These are phyloP conservation scores for Nothocercus nigrocapillus DNA, from an alignment of 2,113 vertebrate species.

Conservation along the genomic window DNA sequence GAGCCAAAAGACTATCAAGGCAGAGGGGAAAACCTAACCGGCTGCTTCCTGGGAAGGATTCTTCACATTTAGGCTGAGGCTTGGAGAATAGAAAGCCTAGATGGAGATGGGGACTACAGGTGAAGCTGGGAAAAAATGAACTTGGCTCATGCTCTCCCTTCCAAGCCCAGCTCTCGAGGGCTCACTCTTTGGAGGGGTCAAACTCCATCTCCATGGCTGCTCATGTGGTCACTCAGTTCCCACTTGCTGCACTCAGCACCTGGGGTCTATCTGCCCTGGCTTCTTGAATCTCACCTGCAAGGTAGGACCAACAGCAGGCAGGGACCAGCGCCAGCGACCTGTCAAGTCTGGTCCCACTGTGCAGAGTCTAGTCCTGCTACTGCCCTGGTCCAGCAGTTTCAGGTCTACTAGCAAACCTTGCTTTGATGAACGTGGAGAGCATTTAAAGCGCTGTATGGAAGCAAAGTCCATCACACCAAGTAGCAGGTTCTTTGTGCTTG, in stretches of 20 bases:
- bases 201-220: no score
- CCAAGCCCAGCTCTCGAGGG: no score
- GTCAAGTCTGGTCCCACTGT: no score
- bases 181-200: no score
- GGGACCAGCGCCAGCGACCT: no score
- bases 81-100: neutral
- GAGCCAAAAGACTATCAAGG: neutral
- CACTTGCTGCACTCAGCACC: no score
- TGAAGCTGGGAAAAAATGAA: neutral
- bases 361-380: no score
- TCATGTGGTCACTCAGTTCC: no score
- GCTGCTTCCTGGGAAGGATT: neutral
- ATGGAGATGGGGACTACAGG: neutral
- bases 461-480: neutral
- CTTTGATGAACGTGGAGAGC: neutral
- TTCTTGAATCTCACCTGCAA: no score
- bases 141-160: no score
- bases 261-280: no score
- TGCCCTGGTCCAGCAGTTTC: neutral
- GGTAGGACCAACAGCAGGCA: neutral
- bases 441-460: neutral
- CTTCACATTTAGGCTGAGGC: neutral
- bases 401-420: neutral
- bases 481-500: neutral
- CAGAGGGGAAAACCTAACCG: neutral